A percentile compares a stretch with the other conserved stretches of the same genome.
phyloP scores from a whole-genome alignment of 2,113 vertebrate species.

The Tachuris rubrigastra region DNA sequence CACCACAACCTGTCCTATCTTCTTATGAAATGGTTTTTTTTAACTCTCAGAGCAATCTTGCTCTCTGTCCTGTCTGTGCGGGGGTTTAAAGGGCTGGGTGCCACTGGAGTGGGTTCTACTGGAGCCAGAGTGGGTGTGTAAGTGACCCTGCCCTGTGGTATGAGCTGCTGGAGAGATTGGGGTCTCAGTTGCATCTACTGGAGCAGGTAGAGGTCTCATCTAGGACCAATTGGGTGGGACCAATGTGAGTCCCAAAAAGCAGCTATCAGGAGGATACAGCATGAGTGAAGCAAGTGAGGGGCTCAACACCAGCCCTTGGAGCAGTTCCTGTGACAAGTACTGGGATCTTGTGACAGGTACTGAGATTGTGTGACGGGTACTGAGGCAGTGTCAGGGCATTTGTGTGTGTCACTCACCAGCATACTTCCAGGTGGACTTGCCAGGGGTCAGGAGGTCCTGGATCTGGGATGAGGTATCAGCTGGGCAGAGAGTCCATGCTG shows the following conservation, averaged over 20 bases:
- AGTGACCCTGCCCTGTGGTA: neutral
- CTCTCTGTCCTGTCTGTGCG: neutral
- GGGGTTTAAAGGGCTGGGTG: neutral
- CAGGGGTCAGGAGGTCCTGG: neutral
- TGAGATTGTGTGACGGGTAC: neutral
- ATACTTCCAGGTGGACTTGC: neutral
- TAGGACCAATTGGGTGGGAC: neutral
- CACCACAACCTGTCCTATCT: neutral
- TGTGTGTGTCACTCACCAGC: neutral
- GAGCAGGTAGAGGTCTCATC: neutral
- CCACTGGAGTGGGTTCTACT: neutral
- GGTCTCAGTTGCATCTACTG: neutral
- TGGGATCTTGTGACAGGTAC: too few species aligned
- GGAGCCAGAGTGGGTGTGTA: neutral
- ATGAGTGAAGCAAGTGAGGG: neutral
- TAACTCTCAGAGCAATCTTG: neutral
- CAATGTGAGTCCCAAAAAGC: accelerated
- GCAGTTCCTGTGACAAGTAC: accelerated
- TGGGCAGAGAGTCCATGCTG: neutral
- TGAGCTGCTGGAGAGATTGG: neutral
- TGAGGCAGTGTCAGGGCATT: neutral
- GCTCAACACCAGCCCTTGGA: accelerated
- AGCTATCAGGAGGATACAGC: neutral
- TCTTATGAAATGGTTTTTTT: neutral
- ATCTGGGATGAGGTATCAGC: neutral